phyloP scores from a whole-genome alignment of 1,140 invertebrate genomes.

The Panagrolaimus sp. region DNA sequence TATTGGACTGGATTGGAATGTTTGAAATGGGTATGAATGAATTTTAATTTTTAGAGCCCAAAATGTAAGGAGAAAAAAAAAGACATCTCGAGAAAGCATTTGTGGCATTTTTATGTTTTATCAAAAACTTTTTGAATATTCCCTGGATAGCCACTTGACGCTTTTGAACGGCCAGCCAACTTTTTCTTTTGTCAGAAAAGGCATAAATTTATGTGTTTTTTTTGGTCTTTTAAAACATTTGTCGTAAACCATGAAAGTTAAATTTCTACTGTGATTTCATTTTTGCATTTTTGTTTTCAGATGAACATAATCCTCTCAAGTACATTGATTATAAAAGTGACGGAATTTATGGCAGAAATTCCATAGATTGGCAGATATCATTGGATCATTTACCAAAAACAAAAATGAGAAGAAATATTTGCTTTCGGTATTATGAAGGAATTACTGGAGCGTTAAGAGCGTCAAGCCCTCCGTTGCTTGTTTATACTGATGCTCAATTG shows the following conservation, averaged over 20 bases:
- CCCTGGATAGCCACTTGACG: slow-evolving; percentile 22
- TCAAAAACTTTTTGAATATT: not conserved
- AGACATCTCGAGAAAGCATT: not conserved
- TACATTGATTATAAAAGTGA: slow-evolving; percentile 62
- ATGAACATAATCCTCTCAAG: slow-evolving; percentile 55
- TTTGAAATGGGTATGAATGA: slow-evolving; percentile 35
- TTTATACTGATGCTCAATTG: slow-evolving; percentile 46
- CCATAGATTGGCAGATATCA: slow-evolving; percentile 61
- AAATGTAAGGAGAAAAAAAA: too few relatives aligned
- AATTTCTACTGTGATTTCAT: not conserved
- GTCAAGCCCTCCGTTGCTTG: slow-evolving; percentile 56
- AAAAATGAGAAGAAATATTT: slow-evolving; percentile 41
- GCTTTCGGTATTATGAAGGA: slow-evolving; percentile 60
- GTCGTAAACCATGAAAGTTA: slow-evolving; percentile 6
- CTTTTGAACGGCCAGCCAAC: slow-evolving; percentile 4
- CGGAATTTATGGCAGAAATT: slow-evolving; percentile 61
- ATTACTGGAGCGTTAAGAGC: slow-evolving; percentile 59
- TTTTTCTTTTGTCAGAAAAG: slow-evolving; percentile 4
- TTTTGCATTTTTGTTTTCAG: slow-evolving; percentile 25
- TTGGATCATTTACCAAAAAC: slow-evolving; percentile 55
- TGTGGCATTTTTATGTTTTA: slow-evolving; percentile 16
- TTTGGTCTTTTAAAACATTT: slow-evolving; percentile 8
- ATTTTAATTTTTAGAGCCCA: too few relatives aligned
- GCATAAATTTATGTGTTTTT: slow-evolving; percentile 2
- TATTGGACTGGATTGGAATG: slow-evolving; percentile 41